Conservation (phyloP, 2,888 invertebrate species). For the Lithophane socia region DNA sequence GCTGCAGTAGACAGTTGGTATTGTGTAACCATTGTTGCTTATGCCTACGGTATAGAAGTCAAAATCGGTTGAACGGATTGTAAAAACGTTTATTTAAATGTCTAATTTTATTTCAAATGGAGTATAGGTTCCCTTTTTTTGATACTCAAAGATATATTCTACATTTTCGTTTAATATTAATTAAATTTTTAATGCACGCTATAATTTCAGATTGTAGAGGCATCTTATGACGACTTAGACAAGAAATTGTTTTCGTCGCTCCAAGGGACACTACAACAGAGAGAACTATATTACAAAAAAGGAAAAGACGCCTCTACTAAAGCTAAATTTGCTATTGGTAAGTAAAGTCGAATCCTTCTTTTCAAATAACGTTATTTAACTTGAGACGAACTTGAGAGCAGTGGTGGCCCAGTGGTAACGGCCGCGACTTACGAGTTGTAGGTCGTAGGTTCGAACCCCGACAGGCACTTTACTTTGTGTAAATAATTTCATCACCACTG, state of each 20-base stretch:
- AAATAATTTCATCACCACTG: too few species aligned
- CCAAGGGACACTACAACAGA: slow-evolving; percentile 90
- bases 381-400: too few species aligned
- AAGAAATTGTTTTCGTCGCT: slow-evolving; percentile 90
- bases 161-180: neutral
- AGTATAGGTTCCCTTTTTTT: neutral
- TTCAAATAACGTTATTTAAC: slow-evolving; percentile 1
- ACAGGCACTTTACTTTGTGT: too few species aligned
- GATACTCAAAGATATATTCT: neutral
- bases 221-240: slow-evolving; percentile 91
- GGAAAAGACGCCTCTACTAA: slow-evolving; percentile 91
- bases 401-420: too few species aligned
- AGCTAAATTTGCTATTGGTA: slow-evolving; percentile 90
- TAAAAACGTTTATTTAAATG: too few species aligned
- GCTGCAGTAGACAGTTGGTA: too few species aligned
- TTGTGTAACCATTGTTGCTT: too few species aligned
- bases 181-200: neutral
- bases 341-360: slow-evolving; percentile 39
- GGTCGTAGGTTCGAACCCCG: too few species aligned
- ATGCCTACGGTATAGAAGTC: too few species aligned
- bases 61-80: too few species aligned
- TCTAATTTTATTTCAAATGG: too few species aligned
- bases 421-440: too few species aligned
- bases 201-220: slow-evolving; percentile 90
- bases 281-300: slow-evolving; percentile 87